Conservation (phyloP, 2,113 vertebrate species). For the Carassius auratus region DNA sequence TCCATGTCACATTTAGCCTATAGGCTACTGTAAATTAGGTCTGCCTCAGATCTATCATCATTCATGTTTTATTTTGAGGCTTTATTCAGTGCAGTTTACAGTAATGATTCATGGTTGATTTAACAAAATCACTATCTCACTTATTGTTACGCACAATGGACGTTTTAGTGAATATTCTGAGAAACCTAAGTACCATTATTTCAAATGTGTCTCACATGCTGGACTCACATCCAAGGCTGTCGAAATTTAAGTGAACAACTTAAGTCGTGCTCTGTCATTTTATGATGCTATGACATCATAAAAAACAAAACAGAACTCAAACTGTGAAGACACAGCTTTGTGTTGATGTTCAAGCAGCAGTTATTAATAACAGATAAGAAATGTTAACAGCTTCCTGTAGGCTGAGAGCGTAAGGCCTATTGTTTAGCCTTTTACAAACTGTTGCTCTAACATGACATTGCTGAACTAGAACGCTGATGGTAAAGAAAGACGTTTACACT, state of each 20-base stretch:
- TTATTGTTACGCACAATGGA: background rate
- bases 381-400: background rate
- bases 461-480: too few relatives aligned
- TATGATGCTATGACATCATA: background rate
- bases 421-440: background rate
- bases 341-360: background rate
- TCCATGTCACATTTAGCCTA: too few relatives aligned
- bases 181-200: background rate
- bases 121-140: background rate
- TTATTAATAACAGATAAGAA: background rate
- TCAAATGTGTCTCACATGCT: background rate
- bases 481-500: too few relatives aligned
- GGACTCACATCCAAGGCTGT: background rate
- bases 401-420: background rate
- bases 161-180: background rate
- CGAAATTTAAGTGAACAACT: background rate
- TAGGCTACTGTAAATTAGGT: background rate
- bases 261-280: background rate
- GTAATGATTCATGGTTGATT: background rate
- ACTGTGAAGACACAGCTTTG: background rate
- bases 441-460: background rate
- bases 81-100: background rate
- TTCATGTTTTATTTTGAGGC: background rate
- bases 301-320: background rate
- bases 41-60: background rate